phyloP scores from a whole-genome alignment of 2,888 invertebrate species.

The Melipona bicolor region DNA sequence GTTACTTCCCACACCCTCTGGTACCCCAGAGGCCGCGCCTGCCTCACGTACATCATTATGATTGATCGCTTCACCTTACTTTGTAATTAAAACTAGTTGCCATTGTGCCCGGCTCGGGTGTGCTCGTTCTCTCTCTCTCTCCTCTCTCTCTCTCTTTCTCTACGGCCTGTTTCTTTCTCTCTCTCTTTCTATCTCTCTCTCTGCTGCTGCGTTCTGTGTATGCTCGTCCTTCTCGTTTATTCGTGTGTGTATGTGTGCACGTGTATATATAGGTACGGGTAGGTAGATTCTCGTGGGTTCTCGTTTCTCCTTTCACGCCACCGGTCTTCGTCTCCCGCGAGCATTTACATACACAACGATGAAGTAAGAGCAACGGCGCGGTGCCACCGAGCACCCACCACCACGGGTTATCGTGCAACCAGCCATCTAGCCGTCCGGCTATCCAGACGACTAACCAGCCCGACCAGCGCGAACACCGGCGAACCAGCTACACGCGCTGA shows the following conservation, averaged over 20 bases:
- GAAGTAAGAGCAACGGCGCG: slow-evolving; percentile 47
- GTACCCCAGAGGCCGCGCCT: slow-evolving; percentile 82
- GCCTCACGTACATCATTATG: slow-evolving; percentile 85
- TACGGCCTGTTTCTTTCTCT: slow-evolving; percentile 43
- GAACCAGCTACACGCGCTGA: slow-evolving; percentile 56
- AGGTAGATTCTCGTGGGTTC: slow-evolving; percentile 26
- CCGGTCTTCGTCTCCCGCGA: slow-evolving; percentile 60
- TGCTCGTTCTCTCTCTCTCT: slow-evolving; percentile 57
- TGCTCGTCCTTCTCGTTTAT: no score
- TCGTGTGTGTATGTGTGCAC: no score
- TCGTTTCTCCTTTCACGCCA: slow-evolving; percentile 55
- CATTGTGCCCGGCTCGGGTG: slow-evolving; percentile 82
- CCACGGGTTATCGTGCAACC: slow-evolving; percentile 63
- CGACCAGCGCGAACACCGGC: slow-evolving; percentile 51
- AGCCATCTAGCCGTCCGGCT: slow-evolving; percentile 51
- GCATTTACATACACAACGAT: slow-evolving; percentile 70
- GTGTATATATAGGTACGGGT: no score
- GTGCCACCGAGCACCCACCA: slow-evolving; percentile 59
- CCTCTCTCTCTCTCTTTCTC: background rate
- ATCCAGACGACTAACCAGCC: slow-evolving; percentile 45
- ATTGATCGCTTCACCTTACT: slow-evolving; percentile 85
- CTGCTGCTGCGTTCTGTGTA: background rate
- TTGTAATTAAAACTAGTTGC: slow-evolving; percentile 85
- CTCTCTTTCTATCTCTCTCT: slow-evolving; percentile 39
- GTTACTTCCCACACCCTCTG: slow-evolving; percentile 70